phyloP scores from a whole-genome alignment of 2,888 invertebrate genomes.

The Trisateles emortualis region DNA sequence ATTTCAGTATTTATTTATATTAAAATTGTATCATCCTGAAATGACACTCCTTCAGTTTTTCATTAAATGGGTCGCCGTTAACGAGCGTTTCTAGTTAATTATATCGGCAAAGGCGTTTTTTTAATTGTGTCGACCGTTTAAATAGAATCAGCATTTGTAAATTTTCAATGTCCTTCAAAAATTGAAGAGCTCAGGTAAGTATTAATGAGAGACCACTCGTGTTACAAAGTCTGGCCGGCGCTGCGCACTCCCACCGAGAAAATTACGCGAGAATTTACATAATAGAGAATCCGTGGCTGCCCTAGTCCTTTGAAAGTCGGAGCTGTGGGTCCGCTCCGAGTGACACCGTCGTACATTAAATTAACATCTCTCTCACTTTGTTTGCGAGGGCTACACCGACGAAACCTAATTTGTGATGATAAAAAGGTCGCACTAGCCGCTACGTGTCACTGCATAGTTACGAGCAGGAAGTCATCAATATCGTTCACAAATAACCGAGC shows the following conservation, averaged over 20 bases:
- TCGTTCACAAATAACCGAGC: slow-evolving; percentile 9
- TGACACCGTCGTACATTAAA: slow-evolving; percentile 83
- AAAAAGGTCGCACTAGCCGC: slow-evolving; percentile 56
- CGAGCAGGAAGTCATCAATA: slow-evolving; percentile 37
- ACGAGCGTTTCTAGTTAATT: slow-evolving; percentile 23
- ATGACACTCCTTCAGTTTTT: slow-evolving; percentile 9
- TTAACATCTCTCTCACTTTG: slow-evolving; percentile 84
- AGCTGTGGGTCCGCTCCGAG: slow-evolving; percentile 72
- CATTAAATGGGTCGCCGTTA: slow-evolving; percentile 12
- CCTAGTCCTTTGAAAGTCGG: slow-evolving; percentile 82
- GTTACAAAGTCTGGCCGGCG: slow-evolving; percentile 81
- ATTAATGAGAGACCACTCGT: slow-evolving; percentile 77
- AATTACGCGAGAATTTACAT: slow-evolving; percentile 85
- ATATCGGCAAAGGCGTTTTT: slow-evolving; percentile 12
- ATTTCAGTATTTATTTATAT: slow-evolving; percentile 14
- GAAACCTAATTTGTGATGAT: slow-evolving; percentile 71
- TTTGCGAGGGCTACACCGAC: slow-evolving; percentile 71
- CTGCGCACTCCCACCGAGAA: slow-evolving; percentile 75
- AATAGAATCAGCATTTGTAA: slow-evolving; percentile 41
- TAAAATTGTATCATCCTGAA: neutral
- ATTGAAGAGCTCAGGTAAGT: slow-evolving; percentile 71
- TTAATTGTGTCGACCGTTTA: slow-evolving; percentile 30
- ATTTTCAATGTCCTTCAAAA: slow-evolving; percentile 60
- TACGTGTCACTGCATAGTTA: slow-evolving; percentile 39
- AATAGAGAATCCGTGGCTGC: slow-evolving; percentile 85